Conservation (phyloP, 2,888 invertebrate species). For the Orthosia incerta region DNA sequence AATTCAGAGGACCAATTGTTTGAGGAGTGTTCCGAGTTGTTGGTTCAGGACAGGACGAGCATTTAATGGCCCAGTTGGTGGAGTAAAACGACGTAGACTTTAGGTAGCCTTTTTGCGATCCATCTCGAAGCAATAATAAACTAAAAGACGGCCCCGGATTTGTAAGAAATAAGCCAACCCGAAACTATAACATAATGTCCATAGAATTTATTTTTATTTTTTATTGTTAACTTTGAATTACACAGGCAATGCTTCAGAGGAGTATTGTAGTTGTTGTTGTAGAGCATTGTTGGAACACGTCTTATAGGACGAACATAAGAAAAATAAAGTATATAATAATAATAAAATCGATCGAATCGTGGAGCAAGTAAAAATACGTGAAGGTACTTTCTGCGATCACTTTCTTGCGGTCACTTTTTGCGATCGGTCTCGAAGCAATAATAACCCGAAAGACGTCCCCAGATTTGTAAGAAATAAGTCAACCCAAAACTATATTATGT, state of each 20-base stretch:
- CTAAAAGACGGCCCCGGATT: slow-evolving; percentile 14
- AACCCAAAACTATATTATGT: slow-evolving; percentile 48
- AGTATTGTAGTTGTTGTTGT: too few species aligned
- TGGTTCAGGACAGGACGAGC: neutral
- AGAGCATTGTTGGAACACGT: neutral
- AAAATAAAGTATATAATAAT: too few species aligned
- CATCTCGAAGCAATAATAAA: slow-evolving; percentile 14
- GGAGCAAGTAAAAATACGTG: neutral
- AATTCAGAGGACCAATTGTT: neutral
- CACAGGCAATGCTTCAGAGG: too few species aligned
- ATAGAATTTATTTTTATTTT: slow-evolving; percentile 24
- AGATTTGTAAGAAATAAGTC: slow-evolving; percentile 40
- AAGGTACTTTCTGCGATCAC: too few species aligned
- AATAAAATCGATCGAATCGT: neutral
- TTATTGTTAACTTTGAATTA: too few species aligned
- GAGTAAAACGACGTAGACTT: neutral
- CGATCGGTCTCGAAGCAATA: slow-evolving; percentile 10
- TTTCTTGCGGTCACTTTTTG: neutral
- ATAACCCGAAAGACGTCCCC: slow-evolving; percentile 6
- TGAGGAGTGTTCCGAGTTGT: neutral
- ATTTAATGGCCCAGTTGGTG: neutral
- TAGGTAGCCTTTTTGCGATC: neutral
- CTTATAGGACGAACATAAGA: neutral
- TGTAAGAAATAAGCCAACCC: slow-evolving; percentile 37
- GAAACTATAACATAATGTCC: slow-evolving; percentile 51